phyloP scores from a whole-genome alignment of 2,113 vertebrate genomes.

The Mixornis gularis region DNA sequence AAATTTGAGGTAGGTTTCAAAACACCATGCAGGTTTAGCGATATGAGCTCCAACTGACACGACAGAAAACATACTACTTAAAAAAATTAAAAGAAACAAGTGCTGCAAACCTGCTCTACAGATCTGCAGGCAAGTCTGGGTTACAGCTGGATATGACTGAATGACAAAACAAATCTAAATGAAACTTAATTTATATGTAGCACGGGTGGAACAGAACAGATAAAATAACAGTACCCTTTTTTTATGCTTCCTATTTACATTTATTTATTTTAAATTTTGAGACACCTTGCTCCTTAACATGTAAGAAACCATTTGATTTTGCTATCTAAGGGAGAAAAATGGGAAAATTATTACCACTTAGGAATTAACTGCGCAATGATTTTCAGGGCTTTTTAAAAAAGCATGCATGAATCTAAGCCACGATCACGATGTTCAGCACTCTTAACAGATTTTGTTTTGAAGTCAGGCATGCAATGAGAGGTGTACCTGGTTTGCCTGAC shows the following conservation, averaged over 20 bases:
- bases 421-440: not conserved
- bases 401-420: conserved; percentile 17
- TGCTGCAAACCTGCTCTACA: not conserved
- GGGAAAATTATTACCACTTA: conserved; percentile 27
- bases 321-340: conserved; percentile 43
- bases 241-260: conserved; percentile 5
- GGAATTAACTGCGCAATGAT: not conserved
- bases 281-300: conserved; percentile 21
- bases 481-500: not conserved
- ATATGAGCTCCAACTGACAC: not conserved
- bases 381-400: not conserved
- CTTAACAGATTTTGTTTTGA: not conserved
- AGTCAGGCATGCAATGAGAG: not conserved
- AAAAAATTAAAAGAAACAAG: not conserved
- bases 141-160: not conserved
- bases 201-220: not conserved
- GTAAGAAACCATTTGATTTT: conserved; percentile 28
- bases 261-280: conserved; percentile 23
- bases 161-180: conserved; percentile 25
- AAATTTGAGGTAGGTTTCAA: not conserved
- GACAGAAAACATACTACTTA: not conserved
- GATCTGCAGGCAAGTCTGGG: not conserved
- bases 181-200: conserved; percentile 21
- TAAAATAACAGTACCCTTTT: conserved; percentile 19
- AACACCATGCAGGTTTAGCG: not conserved